phyloP scores from a whole-genome alignment of 2,797 vertebrate species.

The Gymnoscopelus braueri region DNA sequence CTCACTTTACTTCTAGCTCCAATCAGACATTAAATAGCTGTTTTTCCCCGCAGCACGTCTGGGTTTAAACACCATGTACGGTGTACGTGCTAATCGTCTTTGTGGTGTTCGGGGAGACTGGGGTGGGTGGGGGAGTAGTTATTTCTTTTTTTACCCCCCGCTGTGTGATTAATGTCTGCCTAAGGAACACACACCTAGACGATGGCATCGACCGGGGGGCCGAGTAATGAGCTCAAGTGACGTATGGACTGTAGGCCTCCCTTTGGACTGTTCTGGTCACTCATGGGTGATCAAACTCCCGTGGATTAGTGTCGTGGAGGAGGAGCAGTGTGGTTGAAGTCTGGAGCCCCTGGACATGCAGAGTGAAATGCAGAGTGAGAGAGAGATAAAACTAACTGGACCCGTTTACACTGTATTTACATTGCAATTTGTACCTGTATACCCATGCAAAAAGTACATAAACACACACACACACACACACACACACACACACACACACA shows the following conservation, averaged over 20 bases:
- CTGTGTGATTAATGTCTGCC: constrained; percentile 57
- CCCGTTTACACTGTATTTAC: too few species aligned
- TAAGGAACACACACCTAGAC: constrained; percentile 65
- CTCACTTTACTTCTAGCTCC: constrained; percentile 29
- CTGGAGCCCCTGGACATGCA: constrained; percentile 9
- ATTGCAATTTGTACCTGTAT: too few species aligned
- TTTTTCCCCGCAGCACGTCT: constrained; percentile 34
- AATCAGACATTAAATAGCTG: constrained; percentile 46
- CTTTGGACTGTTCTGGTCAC: constrained; percentile 37
- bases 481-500: not conserved
- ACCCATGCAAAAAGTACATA: too few species aligned
- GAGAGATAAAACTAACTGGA: too few species aligned
- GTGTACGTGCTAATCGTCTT: constrained; percentile 35
- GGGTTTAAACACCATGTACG: constrained; percentile 32
- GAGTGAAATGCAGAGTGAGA: too few species aligned
- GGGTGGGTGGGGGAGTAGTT: constrained; percentile 29
- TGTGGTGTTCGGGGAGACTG: constrained; percentile 7
- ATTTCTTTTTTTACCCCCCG: constrained; percentile 5
- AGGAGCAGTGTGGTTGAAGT: constrained; percentile 48
- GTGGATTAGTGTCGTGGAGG: constrained; percentile 55
- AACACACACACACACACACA: not conserved
- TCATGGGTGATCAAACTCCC: constrained; percentile 56
- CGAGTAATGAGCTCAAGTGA: constrained; percentile 57
- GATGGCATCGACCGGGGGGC: constrained; percentile 7
- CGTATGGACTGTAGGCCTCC: constrained; percentile 6